Base-by-base conservation (phyloP, 2,113 vertebrate genomes). In the Narcine bancroftii region DNA sequence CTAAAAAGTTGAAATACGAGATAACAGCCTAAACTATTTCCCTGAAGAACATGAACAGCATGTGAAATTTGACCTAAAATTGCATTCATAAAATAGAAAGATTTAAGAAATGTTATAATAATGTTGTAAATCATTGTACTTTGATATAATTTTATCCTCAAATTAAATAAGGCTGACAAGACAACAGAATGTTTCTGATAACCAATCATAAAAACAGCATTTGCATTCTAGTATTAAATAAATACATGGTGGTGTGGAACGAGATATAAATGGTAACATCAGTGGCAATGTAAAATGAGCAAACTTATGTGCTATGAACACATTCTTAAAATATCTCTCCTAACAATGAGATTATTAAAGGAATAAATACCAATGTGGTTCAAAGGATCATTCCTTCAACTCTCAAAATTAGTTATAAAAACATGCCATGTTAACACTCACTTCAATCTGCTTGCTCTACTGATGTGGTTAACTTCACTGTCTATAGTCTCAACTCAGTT, bases 361-460 rank as follows among this genome's bases (percentile, higher is more conserved):
- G 2, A 45, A 83, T 56, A n/a, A 26, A 11, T 83, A 9, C 26
- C 79, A 53, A 45, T 53, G 79, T 83, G 50, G 79, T 56, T 53
- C 26, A 83, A 53, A 53, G 50, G 45, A 83, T 3, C 79, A 53
- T 53, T 53, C 26, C 53, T 50, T 83, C 45, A 83, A 10, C 45
- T 83, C 47, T 53, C 11, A 83, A 81, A 83, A 83, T 47, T 50
- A 47, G 47, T 21, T 56, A 56, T 56, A 47, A 83, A 79, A 53
- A 83, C 50, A 83, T 56, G 29, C 13, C 79, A 83, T 47, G 53
- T 83, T 83, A 53, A 11, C 29, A 83, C 33, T 83, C 33, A 33
- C 79, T 83, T 83, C 79, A 53, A 83, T 83, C 79, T 83, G 79
- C 47, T 83, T 29, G 47, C 47, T 83, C 29, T 83, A 83, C 24